Evolutionary conservation across 2,797 vertebrate genomes (phyloP), one percentile per base, ranked within the genome.

Genomic region (Chaenodraco wilsoni): DNA sequence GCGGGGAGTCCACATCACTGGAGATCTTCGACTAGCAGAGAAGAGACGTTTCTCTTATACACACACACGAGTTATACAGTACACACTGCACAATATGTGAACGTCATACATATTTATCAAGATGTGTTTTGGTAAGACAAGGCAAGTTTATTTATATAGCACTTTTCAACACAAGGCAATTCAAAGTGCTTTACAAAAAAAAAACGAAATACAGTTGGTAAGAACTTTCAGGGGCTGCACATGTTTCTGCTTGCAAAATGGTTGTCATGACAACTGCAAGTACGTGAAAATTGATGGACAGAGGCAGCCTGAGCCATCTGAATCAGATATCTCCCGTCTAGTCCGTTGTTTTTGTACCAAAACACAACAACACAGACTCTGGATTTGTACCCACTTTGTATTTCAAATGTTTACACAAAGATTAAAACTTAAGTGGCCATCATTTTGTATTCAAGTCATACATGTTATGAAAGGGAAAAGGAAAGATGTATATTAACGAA

Each of bases 1-100:
- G 4, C 0, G 92, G 93, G 8, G 93, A 95, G 69, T 94, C 92
- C 8, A 83, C 77, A 0, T 93, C 92, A 65, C 85, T 88, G 66
- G 46, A 59, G 66, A 79, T 9, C 69, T 85, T 89, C n/a, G 88
- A 87, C 84, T 91, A 10, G 5, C 4, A 65, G 69, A 80, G n/a
- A 72, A 11, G 73, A 52, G 21, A 65, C 5, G 57, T 2, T 31
- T 11, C 37, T 45, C 2, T 63, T 9, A 56, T 6, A 56, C 2
- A 69, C 33, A 69, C 33, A 71, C 4, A 27, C 15, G 4, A 58
- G 3, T 13, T 12, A n/a, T 46, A 37, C 33, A 37, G 14, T 23
- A 23, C 21, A 16, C 13, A 50, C 17, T 9, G 44, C 43, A 31
- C 14, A 12, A 15, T 46, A n/a, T 33, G 17, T 46, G 21, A 16